phyloP scores from a whole-genome alignment of 2,797 vertebrate species.

The Cheirogaleus major region DNA sequence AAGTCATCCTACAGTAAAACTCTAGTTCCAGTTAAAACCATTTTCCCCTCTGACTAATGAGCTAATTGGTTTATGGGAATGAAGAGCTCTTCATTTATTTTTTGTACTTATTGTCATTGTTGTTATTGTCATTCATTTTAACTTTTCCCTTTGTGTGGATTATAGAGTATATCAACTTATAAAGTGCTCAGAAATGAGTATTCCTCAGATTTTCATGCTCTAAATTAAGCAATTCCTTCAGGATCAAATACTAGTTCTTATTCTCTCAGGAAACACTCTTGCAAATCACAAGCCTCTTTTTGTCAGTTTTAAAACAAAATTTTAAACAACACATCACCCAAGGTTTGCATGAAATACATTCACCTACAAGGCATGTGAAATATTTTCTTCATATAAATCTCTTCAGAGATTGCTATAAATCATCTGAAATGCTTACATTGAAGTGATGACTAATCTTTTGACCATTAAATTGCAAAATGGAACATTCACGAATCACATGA shows the following conservation, averaged over 20 bases:
- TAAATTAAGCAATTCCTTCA: background rate
- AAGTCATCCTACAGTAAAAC: background rate
- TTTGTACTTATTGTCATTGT: background rate
- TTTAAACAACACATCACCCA: background rate
- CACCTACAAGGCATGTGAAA: conserved; percentile 11
- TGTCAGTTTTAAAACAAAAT: conserved; percentile 30
- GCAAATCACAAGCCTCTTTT: background rate
- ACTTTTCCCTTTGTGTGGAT: background rate
- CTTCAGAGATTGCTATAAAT: background rate
- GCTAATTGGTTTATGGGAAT: background rate
- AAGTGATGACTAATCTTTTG: conserved; percentile 15
- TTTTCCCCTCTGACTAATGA: background rate
- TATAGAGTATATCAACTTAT: background rate
- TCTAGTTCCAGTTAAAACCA: background rate
- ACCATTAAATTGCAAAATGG: conserved; percentile 24
- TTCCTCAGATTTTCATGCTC: background rate
- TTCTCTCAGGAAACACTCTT: background rate
- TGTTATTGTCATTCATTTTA: background rate
- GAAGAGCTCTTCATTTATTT: background rate
- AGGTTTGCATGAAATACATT: background rate
- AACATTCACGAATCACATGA: background rate
- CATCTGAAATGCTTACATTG: background rate
- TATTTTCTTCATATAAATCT: conserved; percentile 8
- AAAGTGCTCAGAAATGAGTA: background rate
- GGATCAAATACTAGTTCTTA: background rate